Percentiles rank a stretch among this genome's conserved stretches.
Conservation (phyloP, 2,797 vertebrate genomes). For the Cichlasoma orientale region DNA sequence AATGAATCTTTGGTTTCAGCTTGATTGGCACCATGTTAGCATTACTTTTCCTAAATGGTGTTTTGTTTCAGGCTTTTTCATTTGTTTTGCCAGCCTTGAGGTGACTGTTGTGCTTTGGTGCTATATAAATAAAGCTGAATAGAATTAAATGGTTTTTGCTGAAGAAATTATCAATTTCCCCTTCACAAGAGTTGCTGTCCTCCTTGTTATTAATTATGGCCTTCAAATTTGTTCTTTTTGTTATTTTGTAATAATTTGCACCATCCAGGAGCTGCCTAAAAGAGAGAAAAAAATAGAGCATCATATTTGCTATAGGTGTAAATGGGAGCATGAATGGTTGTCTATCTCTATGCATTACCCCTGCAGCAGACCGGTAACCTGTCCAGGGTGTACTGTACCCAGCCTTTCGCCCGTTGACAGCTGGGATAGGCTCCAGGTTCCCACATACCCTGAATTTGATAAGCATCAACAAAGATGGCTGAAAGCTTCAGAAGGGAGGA, state of each 20-base stretch:
- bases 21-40: not conserved
- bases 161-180: too few relatives aligned
- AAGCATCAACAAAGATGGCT: not conserved
- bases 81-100: not conserved
- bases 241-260: not conserved
- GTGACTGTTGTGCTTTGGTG: too few relatives aligned
- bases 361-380: not conserved
- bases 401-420: not conserved
- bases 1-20: not conserved
- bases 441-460: not conserved
- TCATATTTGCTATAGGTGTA: not conserved
- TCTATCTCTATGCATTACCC: not conserved
- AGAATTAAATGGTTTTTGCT: too few relatives aligned
- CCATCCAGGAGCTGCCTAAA: not conserved
- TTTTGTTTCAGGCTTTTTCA: not conserved
- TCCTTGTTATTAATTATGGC: not conserved
- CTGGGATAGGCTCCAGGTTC: not conserved
- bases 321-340: not conserved
- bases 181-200: not conserved
- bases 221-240: not conserved
- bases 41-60: not conserved
- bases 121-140: too few relatives aligned
- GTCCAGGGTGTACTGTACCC: not conserved
- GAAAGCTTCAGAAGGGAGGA: not conserved
- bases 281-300: not conserved